Evolutionary conservation across 2,888 invertebrate genomes (phyloP), one percentile per base, ranked within the genome.

Genomic region (Elmis aenea): DNA sequence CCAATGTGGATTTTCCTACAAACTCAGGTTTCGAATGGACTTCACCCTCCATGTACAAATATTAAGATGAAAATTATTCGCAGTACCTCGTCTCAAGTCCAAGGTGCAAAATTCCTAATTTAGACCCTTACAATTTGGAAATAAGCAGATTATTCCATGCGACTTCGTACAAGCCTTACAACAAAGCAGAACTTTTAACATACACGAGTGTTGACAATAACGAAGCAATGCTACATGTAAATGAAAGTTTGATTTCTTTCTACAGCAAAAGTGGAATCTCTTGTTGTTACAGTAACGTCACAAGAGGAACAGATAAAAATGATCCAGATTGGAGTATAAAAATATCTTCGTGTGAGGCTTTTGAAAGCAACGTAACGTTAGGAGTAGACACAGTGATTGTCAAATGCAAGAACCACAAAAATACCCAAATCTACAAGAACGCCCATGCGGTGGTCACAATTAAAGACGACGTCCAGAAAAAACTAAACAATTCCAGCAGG

Each of bases 61-160:
- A n/a, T n/a, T n/a, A n/a, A n/a, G n/a, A n/a, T n/a, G n/a, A n/a
- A n/a, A n/a, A n/a, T n/a, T n/a, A n/a, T n/a, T n/a, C n/a, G n/a
- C n/a, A n/a, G n/a, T 76, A 70, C 50, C 56, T 77, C 36, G 72
- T 77, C 2, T 72, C 74, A 68, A 81, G 74, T 55, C 68, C 76
- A 21, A 74, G 71, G 54, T 83, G 83, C 53, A 74, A 72, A 54
- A 81, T 83, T 57, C 71, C 75, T 9, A 74, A 79, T 42, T 51
- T 78, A 38, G 73, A 80, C 55, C 73, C 79, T 3, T 76, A 77
- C 46, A 75, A 77, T 38, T 51, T 57, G 3, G 73, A 75, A 42
- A 70, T 75, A 8, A 72, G 68, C 59, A 63, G 68, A 38, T 72
- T 73, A 43, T 72, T 76, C 40, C 69, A 69, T 24, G 69, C 71